Base-by-base conservation (phyloP, 1,140 invertebrate species). In the Frieseomelitta varia region DNA sequence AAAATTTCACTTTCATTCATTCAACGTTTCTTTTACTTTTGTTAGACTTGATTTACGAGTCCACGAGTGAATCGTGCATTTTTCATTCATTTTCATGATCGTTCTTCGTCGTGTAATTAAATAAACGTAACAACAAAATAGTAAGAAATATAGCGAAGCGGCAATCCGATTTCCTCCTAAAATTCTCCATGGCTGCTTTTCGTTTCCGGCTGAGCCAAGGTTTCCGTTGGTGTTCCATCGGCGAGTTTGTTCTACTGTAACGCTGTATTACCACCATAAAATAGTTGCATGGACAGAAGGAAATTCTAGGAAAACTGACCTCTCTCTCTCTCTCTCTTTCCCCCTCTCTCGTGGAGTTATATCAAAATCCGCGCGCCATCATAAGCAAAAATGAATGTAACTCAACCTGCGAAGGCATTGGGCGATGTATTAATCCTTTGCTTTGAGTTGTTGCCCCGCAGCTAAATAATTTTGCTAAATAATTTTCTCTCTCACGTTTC, bases 211-310 rank as follows among this genome's bases (percentile, higher is more conserved):
- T 34, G 21, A 21, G 11, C 27, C 81, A 10, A 63, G 76, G 81
- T 76, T 76, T 82, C 72, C 81, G 24, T 24, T 30, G 21, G 61
- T 67, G 73, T 77, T 82, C 47, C 53, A 68, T 67, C 51, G 51
- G 24, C 4, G 81, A 82, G 81, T 82, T 82, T 82, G 63, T 77
- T 58, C 73, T 51, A 56, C 24, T 61, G 58, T n/a, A 61, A 61
- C 81, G 30, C 68, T 82, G 68, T 77, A 77, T 82, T 82, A 77
- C 73, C 3, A 63, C 76, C 76, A 77, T 58, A 82, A 82, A 82
- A 82, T 82, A 77, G 81, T 68, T 68, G 63, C n/a, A 34, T 39
- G 53, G 34, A 30, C 27, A 47, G 47, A 53, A 63, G 79, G 79
- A 39, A 81, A 82, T 56, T 82, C 73, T 69, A 63, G 10, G 81